Conservation (phyloP, 2,797 vertebrate genomes). For the Catharus ustulatus region DNA sequence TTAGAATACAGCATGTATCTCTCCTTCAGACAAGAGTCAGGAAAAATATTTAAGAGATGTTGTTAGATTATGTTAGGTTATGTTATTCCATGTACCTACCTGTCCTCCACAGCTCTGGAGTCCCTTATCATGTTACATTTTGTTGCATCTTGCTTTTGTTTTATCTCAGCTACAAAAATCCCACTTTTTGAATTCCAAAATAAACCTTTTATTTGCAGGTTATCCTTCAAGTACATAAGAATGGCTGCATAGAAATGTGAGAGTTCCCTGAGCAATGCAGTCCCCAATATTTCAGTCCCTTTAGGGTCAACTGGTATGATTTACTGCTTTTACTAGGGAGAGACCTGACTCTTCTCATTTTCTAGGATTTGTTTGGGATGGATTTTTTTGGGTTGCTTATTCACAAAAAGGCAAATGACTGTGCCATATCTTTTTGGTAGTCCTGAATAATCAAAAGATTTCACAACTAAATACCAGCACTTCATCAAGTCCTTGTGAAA, state of each 20-base stretch:
- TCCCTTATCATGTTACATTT: not conserved
- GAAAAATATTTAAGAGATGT: not conserved
- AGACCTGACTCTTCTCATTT: not conserved
- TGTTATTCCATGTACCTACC: not conserved
- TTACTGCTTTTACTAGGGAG: not conserved
- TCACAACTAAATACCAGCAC: not conserved
- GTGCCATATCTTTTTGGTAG: not conserved
- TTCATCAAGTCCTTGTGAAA: not conserved
- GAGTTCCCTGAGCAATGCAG: not conserved
- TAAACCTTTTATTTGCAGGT: not conserved
- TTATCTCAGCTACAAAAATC: not conserved
- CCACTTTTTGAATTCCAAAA: not conserved
- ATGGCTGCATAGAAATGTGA: not conserved
- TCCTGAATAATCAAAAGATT: not conserved
- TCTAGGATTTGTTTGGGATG: not conserved
- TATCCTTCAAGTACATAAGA: not conserved
- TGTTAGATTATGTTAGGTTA: not conserved
- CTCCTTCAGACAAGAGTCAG: not conserved
- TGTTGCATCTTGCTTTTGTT: not conserved
- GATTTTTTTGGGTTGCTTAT: not conserved
- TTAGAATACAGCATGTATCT: not conserved
- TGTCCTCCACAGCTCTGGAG: not conserved
- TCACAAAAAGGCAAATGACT: not conserved
- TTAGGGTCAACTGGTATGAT: not conserved
- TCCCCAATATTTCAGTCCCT: not conserved